phyloP scores from a whole-genome alignment of 2,888 invertebrate species.

The Nasonia oneida region DNA sequence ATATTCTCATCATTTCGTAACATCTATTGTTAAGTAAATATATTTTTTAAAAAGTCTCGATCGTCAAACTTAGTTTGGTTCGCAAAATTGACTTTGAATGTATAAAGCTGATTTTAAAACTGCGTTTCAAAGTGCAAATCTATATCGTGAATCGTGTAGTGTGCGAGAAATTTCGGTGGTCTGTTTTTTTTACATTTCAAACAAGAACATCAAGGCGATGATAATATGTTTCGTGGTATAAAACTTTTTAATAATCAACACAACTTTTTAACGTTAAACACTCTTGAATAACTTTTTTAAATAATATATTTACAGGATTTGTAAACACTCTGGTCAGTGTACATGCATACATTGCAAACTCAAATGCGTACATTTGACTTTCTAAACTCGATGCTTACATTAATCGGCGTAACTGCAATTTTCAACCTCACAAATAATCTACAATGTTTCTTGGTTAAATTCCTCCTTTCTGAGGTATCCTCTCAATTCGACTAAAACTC shows the following conservation, averaged over 20 bases:
- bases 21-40: slow-evolving; percentile 51
- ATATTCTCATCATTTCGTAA: slow-evolving; percentile 45
- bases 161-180: neutral
- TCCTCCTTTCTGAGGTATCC: neutral
- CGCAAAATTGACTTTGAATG: slow-evolving; percentile 49
- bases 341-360: slow-evolving; percentile 41
- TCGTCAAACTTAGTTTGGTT: slow-evolving; percentile 47
- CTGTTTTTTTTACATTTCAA: neutral
- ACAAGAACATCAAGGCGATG: slow-evolving; percentile 19
- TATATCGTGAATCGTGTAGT: neutral
- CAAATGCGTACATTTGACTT: slow-evolving; percentile 42
- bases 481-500: slow-evolving; percentile 12
- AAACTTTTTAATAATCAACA: slow-evolving; percentile 11
- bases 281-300: slow-evolving; percentile 34
- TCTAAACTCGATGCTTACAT: slow-evolving; percentile 53
- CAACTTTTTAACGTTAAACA: neutral
- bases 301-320: slow-evolving; percentile 55
- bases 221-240: neutral
- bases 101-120: slow-evolving; percentile 18
- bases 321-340: slow-evolving; percentile 50
- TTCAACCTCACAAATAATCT: slow-evolving; percentile 23
- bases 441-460: slow-evolving; percentile 30
- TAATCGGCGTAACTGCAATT: slow-evolving; percentile 26
- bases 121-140: neutral
- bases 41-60: slow-evolving; percentile 47